Percentiles rank a stretch among this genome's conserved stretches.
phyloP scores from a whole-genome alignment of 2,888 invertebrate genomes.

The Polydesmus complanatus region DNA sequence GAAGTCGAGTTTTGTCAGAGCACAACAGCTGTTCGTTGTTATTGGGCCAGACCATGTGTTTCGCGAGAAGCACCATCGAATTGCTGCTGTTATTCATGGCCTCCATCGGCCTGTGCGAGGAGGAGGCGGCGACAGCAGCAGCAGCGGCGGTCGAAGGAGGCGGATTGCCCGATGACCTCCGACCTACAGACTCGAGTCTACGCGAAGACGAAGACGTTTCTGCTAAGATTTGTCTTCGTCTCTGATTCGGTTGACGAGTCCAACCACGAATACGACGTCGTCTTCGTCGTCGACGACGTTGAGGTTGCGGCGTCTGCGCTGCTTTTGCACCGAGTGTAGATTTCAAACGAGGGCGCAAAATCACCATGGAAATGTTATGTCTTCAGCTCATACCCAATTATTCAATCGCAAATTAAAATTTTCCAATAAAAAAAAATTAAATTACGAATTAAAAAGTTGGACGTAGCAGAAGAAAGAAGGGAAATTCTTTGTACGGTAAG shows the following conservation, averaged over 20 bases:
- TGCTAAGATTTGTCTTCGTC: background rate
- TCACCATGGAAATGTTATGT: background rate
- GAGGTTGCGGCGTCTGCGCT: background rate
- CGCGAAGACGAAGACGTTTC: no score
- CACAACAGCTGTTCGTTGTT: slow-evolving; percentile 9
- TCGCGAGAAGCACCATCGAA: slow-evolving; percentile 5
- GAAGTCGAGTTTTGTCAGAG: background rate
- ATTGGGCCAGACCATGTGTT: slow-evolving; percentile 10
- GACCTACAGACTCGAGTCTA: no score
- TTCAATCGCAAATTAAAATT: background rate
- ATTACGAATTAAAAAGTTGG: no score
- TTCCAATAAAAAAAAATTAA: background rate
- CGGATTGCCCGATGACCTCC: no score
- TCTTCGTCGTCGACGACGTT: background rate
- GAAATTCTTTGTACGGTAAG: no score
- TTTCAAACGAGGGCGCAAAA: background rate
- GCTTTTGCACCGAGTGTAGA: background rate
- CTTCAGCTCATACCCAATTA: background rate
- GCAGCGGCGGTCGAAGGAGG: no score
- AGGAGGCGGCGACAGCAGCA: no score
- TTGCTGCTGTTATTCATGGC: slow-evolving; percentile 4
- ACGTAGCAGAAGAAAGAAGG: no score
- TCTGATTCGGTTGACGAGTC: background rate
- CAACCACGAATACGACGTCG: background rate
- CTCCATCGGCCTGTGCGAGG: slow-evolving; percentile 8